Evolutionary conservation across 1,140 invertebrate species (phyloP), one percentile per base, ranked within the genome.

Genomic region (Brachionus manjavacas): DNA sequence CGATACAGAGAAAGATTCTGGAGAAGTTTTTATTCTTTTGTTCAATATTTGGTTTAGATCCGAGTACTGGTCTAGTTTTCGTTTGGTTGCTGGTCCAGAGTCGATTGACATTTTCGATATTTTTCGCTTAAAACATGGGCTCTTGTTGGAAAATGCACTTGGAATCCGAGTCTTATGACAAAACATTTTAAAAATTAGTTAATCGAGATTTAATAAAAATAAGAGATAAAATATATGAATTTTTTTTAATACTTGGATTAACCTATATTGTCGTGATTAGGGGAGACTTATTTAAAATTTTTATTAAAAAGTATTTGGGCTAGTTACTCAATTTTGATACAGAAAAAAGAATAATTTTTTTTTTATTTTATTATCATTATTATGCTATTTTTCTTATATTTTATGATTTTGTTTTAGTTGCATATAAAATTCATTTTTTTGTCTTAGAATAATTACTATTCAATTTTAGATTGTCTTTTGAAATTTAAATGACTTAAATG

Each of bases 241-340:
- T 23, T 68, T 39, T 35, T 12, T 16, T 39, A 68, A 68, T 35
- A 35, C 31, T 31, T 14, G 66, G 66, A 68, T 68, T 68, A 68
- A 68, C 66, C 66, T 68, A 68, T 14, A 14, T 68, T 12, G 11
- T 31, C n/a, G 66, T 31, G 20, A 68, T 68, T 68, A 31, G n/a
- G 12, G 23, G 39, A 68, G 66, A 68, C 66, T 68, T 68, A 31
- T 68, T 68, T 68, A 68, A 35, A 68, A 68, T 68, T 68, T 25
- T 12, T 46, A 20, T 60, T 23, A 16, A 60, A 52, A 4, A 14
- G 0, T 23, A 60, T 60, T 60, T 60, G 16, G 8, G 8, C 52
- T 23, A 23, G 52, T 60, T 60, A 23, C n/a, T 60, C 52, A 60
- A 60, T 60, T 60, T 60, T 60, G 52, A 1, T 60, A 20, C 9